phyloP scores from a whole-genome alignment of 2,113 vertebrate genomes.

The Notarius lentiginosus region DNA sequence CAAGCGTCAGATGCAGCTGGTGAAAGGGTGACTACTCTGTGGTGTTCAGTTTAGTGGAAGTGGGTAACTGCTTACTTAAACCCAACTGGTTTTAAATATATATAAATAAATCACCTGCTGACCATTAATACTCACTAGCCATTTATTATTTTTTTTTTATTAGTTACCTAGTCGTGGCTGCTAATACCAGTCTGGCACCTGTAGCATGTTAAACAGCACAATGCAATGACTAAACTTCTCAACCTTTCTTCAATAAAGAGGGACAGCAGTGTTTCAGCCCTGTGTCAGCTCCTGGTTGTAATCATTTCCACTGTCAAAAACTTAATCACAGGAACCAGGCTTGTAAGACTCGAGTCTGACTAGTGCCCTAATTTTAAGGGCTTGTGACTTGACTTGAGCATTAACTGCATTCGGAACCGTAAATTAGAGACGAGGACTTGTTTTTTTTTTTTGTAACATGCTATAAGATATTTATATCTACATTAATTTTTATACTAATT shows the following conservation, averaged over 20 bases:
- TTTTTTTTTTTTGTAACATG: too few relatives aligned
- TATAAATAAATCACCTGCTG: background rate
- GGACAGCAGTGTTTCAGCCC: background rate
- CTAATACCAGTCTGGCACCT: background rate
- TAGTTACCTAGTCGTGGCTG: background rate
- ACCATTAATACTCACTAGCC: background rate
- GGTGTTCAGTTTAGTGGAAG: background rate
- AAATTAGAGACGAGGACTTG: too few relatives aligned
- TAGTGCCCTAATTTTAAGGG: too few relatives aligned
- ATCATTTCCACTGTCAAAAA: background rate
- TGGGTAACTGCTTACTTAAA: background rate
- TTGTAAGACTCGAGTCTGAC: too few relatives aligned
- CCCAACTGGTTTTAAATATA: background rate
- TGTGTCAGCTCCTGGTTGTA: background rate
- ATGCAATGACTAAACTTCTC: slow-evolving; percentile 23
- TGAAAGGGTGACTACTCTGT: background rate
- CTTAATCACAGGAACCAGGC: background rate
- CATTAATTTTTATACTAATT: too few relatives aligned
- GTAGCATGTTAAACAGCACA: slow-evolving; percentile 18
- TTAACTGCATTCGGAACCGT: too few relatives aligned
- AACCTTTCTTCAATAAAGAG: slow-evolving; percentile 16
- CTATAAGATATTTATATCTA: too few relatives aligned
- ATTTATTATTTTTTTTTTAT: background rate
- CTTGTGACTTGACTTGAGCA: too few relatives aligned
- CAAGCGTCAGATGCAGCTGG: background rate